Base-by-base conservation (phyloP, 1,140 invertebrate species). In the Eumeta japonica region DNA sequence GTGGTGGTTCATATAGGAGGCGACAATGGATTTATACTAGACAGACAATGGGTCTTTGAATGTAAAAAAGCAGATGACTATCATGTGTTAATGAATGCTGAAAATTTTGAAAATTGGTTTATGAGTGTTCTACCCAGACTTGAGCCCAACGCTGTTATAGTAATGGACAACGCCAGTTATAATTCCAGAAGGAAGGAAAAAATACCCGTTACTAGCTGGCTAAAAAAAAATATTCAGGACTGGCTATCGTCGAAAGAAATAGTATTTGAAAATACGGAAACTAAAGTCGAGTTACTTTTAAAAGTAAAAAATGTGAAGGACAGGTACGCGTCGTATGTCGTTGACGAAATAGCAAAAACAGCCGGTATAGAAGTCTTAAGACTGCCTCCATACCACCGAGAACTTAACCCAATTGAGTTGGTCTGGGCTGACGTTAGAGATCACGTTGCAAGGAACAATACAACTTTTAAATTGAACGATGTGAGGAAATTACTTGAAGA, bases 371-470 rank as follows among this genome's bases (percentile, higher is more conserved):
- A 19, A 12, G 39, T 48, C 29, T 34, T 58, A 16, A 20, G 53
- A 33, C 37, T 56, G 28, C 62, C 66, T 16, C 64, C 57, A 9
- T 65, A 68, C 43, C 62, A 73, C 41, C 48, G 43, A 28, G 52
- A 70, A 29, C 37, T 62, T 0, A 72, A 70, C 42, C 58, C 66
- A 1, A 68, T 70, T 7, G 62, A 73, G 41, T 20, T 56, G 3
- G 42, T 64, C 12, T 64, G 61, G 62, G 47, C 48, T 10, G 32
- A 55, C 3, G 39, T 66, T 5, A 70, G 70, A 50, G 39, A 43
- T 11, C 46, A 49, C 28, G 54, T 58, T 2, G 49, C 50, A 16
- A 10, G 31, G 30, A 28, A 41, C 39, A 43, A 30, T 12, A 43
- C 11, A 17, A 39, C 32, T 11, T 35, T 35, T n/a, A 39, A 43